Base-by-base conservation (phyloP, 53 echinoderm and acorn worm genomes). In the Hippasteria phrygiana region DNA sequence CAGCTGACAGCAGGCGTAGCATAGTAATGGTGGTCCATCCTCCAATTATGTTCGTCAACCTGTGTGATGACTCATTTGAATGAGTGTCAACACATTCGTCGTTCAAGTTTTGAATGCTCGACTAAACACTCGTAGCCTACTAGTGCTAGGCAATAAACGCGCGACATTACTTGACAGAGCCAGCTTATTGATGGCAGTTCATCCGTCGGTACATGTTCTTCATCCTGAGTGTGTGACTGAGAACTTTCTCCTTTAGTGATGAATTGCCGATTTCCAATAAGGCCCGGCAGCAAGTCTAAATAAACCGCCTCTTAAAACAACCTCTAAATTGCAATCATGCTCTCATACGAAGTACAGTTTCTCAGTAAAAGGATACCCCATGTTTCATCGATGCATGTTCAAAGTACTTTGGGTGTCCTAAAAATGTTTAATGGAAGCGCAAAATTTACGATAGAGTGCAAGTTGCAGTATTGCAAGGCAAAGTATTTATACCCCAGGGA, bases 231-330 rank as follows among this genome's bases (percentile, higher is more conserved):
- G 0, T 51, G 0, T 54, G 13, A 54, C 54, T 54, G 16, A 54
- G 54, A 18, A 4, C 54, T 54, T 64, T 31, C 14, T 26, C 36
- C 11, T 36, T 67, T 67, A 36, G 13, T 67, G 67, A 67, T 67
- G 67, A 37, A 67, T 67, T 35, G 67, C 35, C 37, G 37, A 67
- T 67, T 67, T 67, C 37, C 67, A 67, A 67, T 59, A 59, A 59
- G 59, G 26, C 22, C 26, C 59, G 7, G 67, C 37, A 48, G 48
- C 67, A 31, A 67, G 67, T 67, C 31, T 67, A 67, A 67, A 67
- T 67, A 67, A 67, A 67, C 67, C 12, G 37, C 32, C 36, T 67
- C 67, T 37, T 17, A 67, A 59, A 59, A 59, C 59, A 59, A 59
- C 59, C 59, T 59, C 59, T 26, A 59, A 59, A 59, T 59, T 59